Evolutionary conservation across 2,113 vertebrate genomes (phyloP).

Genomic region (Hippocampus abdominalis): DNA sequence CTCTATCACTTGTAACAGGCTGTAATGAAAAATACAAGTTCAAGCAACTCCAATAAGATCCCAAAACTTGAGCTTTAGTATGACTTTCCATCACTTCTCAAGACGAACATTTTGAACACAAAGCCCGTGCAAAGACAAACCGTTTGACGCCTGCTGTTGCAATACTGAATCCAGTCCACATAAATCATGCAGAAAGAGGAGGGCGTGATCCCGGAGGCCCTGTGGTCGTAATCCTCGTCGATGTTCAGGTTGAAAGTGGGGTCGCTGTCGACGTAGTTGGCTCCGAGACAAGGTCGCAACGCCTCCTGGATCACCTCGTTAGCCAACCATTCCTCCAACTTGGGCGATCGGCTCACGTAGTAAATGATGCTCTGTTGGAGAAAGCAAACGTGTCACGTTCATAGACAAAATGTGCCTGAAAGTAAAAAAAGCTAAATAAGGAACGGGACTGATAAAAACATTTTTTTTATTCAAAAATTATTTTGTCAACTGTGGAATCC

Average conservation of each 20-base stretch:
- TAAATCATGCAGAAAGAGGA: constrained; percentile 83
- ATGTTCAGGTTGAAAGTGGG: constrained; percentile 90
- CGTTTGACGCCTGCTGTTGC: constrained; percentile 80
- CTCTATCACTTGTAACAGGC: constrained; percentile 81
- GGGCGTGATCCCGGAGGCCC: constrained; percentile 80
- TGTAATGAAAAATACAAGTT: constrained; percentile 43
- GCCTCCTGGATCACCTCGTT: constrained; percentile 79
- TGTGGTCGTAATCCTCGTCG: constrained; percentile 87
- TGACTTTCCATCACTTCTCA: not conserved
- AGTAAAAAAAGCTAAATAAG: not conserved
- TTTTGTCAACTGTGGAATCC: not conserved
- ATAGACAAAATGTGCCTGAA: too few relatives aligned
- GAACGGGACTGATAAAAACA: not conserved
- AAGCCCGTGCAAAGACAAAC: constrained; percentile 49
- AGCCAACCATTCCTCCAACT: constrained; percentile 84
- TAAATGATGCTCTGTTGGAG: constrained; percentile 85
- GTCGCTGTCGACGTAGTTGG: constrained; percentile 83
- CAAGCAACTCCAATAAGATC: not conserved
- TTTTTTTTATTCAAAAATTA: not conserved
- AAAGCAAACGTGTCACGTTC: not conserved
- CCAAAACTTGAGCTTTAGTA: not conserved
- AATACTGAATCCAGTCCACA: constrained; percentile 90
- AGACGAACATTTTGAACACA: not conserved
- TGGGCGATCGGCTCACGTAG: constrained; percentile 82
- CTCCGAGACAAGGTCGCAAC: constrained; percentile 75